Evolutionary conservation across 2,113 vertebrate species (phyloP).

Genomic region (Campylorhamphus procurvoides): DNA sequence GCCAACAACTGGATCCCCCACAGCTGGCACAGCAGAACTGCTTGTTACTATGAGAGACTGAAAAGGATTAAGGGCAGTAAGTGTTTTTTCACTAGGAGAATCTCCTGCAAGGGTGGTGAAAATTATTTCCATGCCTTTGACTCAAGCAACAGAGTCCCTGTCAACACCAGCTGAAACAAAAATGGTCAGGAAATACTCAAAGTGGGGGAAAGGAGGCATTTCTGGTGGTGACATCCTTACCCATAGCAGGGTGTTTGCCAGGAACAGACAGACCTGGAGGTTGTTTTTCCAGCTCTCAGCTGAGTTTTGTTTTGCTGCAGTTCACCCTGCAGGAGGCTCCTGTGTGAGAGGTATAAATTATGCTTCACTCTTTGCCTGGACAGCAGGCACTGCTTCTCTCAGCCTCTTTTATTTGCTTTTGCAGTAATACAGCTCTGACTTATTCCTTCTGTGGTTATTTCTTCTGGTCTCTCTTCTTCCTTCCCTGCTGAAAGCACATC

Average conservation of each 20-base stretch:
- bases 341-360: neutral
- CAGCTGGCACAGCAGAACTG: neutral
- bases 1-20: neutral
- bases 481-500: neutral
- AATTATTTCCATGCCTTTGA: neutral
- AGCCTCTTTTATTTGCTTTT: neutral
- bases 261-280: neutral
- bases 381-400: neutral
- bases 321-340: neutral
- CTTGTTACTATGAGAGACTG: neutral
- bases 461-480: neutral
- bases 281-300: neutral
- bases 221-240: neutral
- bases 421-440: neutral
- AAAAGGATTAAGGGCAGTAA: neutral
- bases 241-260: neutral
- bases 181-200: neutral
- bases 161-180: neutral
- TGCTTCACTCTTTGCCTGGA: neutral
- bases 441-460: neutral
- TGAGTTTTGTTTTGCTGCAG: slow-evolving; percentile 10
- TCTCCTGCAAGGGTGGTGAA: neutral
- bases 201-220: neutral
- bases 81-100: neutral
- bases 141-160: neutral